Evolutionary conservation across 2,888 invertebrate species (phyloP).

Genomic region (Leptopilina syphax): DNA sequence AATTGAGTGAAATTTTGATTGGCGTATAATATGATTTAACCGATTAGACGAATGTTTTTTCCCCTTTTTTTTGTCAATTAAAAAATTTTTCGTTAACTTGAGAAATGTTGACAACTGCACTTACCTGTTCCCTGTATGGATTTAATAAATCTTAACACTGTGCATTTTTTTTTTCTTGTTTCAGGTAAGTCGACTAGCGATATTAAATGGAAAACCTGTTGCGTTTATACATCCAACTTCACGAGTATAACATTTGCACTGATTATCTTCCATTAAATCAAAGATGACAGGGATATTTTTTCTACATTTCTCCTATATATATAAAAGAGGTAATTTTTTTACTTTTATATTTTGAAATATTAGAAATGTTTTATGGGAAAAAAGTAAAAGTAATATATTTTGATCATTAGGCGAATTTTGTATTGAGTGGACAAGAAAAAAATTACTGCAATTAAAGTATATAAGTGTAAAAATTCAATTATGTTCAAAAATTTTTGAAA

Average conservation of each 20-base stretch:
- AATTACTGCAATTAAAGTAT: no score
- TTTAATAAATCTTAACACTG: conserved; percentile 9
- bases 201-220: conserved; percentile 1
- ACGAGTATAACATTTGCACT: conserved; percentile 1
- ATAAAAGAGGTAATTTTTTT: neutral
- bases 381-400: no score
- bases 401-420: no score
- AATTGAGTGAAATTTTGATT: conserved; percentile 7
- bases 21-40: neutral
- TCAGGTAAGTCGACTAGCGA: conserved; percentile 29
- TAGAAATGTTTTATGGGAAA: no score
- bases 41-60: neutral
- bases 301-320: neutral
- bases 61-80: neutral
- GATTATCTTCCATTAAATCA: conserved; percentile 10
- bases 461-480: no score
- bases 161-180: conserved; percentile 14
- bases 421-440: no score
- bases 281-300: neutral
- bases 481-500: no score
- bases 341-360: no score
- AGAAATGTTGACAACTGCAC: neutral
- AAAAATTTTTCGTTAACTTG: neutral
- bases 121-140: neutral
- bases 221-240: neutral